These are phyloP conservation scores for Planococcus citri DNA, from an alignment of 1,140 invertebrate species.

Conservation along the genomic window DNA sequence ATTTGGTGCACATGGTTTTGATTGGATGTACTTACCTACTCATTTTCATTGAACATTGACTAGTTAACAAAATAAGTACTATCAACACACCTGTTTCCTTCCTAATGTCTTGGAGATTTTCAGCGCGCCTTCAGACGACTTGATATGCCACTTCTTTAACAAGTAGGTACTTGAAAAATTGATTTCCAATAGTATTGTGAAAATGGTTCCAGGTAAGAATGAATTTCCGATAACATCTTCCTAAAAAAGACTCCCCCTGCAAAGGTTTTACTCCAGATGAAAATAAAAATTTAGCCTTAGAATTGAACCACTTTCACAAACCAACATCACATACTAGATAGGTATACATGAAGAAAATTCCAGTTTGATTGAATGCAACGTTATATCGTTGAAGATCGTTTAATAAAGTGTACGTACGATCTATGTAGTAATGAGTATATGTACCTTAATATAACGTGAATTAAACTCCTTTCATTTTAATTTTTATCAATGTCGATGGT, in stretches of 20 bases:
- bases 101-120: background rate
- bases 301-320: constrained; percentile 14
- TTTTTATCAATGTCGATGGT: constrained; percentile 13
- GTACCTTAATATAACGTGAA: background rate
- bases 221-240: background rate
- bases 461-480: constrained; percentile 17
- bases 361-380: background rate
- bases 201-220: too few species aligned
- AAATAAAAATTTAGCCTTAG: constrained; percentile 9
- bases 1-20: too few species aligned
- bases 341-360: constrained; percentile 14
- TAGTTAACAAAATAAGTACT: background rate
- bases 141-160: background rate
- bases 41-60: background rate
- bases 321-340: background rate
- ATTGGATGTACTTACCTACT: too few species aligned
- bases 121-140: background rate
- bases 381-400: background rate
- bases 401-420: background rate
- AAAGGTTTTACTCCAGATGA: background rate
- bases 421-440: background rate
- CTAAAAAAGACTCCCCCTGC: background rate
- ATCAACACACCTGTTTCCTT: too few species aligned
- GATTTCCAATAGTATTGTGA: too few species aligned
- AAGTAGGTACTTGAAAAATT: background rate